phyloP scores from a whole-genome alignment of 2,113 vertebrate species.

The Salvator merianae region DNA sequence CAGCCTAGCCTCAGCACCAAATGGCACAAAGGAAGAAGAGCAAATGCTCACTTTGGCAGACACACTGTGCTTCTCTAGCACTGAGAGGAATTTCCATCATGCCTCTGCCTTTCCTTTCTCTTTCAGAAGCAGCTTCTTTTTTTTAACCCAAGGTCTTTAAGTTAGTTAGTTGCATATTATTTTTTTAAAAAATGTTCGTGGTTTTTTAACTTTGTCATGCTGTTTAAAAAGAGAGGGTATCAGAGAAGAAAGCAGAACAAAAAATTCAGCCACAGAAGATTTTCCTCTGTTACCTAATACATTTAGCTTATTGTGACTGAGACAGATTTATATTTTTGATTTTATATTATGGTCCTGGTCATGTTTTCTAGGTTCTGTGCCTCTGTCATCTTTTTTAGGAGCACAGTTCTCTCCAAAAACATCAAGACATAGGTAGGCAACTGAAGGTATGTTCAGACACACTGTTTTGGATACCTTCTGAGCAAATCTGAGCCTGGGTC shows the following conservation, averaged over 20 bases:
- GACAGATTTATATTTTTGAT: no score
- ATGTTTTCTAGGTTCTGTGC: no score
- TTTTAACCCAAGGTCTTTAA: not conserved
- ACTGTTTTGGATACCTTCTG: no score
- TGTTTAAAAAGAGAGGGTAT: not conserved
- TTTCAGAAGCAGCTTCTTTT: not conserved
- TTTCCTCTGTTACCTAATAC: not conserved
- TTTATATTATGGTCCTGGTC: no score
- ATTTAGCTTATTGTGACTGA: not conserved
- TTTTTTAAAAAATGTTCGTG: not conserved
- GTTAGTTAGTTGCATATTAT: not conserved
- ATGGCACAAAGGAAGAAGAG: not conserved
- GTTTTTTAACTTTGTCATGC: not conserved
- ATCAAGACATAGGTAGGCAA: no score
- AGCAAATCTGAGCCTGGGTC: no score
- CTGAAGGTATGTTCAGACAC: no score
- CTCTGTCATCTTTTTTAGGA: no score
- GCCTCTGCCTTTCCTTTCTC: not conserved
- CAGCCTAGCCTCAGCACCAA: conserved; percentile 2
- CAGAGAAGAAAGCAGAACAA: not conserved
- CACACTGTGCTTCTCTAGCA: not conserved
- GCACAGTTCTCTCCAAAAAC: no score
- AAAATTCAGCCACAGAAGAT: not conserved
- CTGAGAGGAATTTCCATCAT: not conserved
- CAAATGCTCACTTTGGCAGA: fast-evolving